Percentiles rank a stretch among this genome's conserved stretches.
Conservation (phyloP, 92 coral and sea anemone species). For the Virgularia gustaviana region DNA sequence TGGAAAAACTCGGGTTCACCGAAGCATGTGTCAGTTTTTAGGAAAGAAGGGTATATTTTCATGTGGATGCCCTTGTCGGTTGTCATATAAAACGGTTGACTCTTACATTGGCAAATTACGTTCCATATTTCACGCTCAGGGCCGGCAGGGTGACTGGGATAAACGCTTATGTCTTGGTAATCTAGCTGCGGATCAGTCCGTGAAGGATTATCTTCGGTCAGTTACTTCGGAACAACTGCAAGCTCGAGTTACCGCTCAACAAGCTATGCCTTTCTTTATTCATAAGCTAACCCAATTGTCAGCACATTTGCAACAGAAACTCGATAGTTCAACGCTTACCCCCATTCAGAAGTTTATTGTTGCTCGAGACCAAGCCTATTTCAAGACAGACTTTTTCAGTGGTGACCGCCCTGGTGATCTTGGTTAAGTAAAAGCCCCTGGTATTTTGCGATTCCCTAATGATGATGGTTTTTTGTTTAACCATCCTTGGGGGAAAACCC, state of each 20-base stretch:
- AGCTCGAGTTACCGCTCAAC: not conserved
- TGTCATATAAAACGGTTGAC: too few relatives aligned
- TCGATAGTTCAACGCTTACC: constrained; percentile 6
- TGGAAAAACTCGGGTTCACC: too few relatives aligned
- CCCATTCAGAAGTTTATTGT: constrained; percentile 12
- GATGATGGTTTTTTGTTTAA: constrained; percentile 27
- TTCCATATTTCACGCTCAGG: too few relatives aligned
- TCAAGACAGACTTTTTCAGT: constrained; percentile 26
- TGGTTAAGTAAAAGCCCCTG: constrained; percentile 20
- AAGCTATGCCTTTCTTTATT: constrained; percentile 25
- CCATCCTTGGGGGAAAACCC: too few relatives aligned
- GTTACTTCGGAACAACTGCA: constrained; percentile 12
- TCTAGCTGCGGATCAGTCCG: constrained; percentile 3
- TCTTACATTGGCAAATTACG: too few relatives aligned
- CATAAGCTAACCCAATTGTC: constrained; percentile 17
- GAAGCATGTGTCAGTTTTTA: too few relatives aligned
- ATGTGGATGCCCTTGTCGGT: too few relatives aligned
- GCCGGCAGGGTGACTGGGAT: constrained; percentile 19
- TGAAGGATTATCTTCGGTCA: constrained; percentile 6
- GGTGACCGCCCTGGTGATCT: constrained; percentile 42
- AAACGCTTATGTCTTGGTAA: constrained; percentile 29
- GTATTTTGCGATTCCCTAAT: constrained; percentile 22
- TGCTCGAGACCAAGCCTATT: constrained; percentile 33
- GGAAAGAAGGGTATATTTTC: too few relatives aligned
- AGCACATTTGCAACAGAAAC: constrained; percentile 5